Evolutionary conservation across 2,888 invertebrate genomes (phyloP).

Genomic region (Atrina japonica): DNA sequence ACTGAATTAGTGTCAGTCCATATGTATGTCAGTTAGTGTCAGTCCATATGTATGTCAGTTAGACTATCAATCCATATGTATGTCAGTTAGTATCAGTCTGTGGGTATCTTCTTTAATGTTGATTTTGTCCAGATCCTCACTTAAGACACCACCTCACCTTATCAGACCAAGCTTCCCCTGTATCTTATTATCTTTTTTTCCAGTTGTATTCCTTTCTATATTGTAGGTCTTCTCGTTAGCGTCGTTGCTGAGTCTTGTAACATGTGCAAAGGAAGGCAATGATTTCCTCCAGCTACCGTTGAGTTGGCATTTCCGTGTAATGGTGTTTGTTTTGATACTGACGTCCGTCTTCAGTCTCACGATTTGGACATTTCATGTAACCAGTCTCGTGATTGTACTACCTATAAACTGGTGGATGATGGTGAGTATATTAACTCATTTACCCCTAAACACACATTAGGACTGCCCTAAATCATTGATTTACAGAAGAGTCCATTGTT

Average conservation of each 20-base stretch:
- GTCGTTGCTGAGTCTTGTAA: conserved; percentile 62
- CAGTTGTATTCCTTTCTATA: conserved; percentile 23
- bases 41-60: too few species aligned
- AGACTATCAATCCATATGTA: too few species aligned
- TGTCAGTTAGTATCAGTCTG: too few species aligned
- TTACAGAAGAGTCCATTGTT: conserved; percentile 24
- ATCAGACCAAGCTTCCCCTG: too few species aligned
- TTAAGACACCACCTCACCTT: too few species aligned
- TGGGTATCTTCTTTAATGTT: too few species aligned
- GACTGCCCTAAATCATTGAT: too few species aligned
- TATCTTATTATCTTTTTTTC: background rate
- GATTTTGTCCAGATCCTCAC: too few species aligned
- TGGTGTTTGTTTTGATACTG: conserved; percentile 67
- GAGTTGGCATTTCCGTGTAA: conserved; percentile 70
- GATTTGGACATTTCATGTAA: conserved; percentile 56
- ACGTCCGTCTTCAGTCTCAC: conserved; percentile 56
- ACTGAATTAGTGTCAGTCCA: too few species aligned
- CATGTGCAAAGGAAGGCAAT: conserved; percentile 54
- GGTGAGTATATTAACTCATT: too few species aligned
- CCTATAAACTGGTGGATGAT: conserved; percentile 68
- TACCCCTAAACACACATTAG: too few species aligned
- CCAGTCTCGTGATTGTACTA: conserved; percentile 58
- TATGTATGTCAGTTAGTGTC: too few species aligned
- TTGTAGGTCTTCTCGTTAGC: conserved; percentile 62
- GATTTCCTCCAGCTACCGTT: conserved; percentile 65